Evolutionary conservation across 2,888 invertebrate species (phyloP).

Genomic region (Antheraea yamamai): DNA sequence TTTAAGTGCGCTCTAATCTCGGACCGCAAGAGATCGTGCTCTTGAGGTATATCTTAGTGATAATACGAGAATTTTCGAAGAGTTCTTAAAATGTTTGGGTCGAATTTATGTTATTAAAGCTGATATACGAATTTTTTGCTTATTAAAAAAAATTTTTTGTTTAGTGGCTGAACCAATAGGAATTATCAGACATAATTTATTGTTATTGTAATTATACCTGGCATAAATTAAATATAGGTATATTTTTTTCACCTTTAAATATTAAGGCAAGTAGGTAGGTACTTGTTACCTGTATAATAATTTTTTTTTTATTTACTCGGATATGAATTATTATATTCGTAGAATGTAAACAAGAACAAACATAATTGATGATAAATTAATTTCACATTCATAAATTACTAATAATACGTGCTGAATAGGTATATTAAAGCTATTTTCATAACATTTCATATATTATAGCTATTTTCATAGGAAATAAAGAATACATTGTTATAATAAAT

Average conservation of each 20-base stretch:
- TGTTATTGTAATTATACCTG: neutral
- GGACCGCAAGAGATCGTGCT: conserved; percentile 40
- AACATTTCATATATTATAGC: too few species aligned
- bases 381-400: too few species aligned
- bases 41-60: conserved; percentile 27
- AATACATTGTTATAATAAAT: too few species aligned
- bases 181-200: conserved; percentile 2
- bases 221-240: neutral
- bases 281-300: neutral
- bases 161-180: neutral
- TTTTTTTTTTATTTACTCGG: neutral
- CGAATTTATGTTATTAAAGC: neutral
- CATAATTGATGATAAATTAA: too few species aligned
- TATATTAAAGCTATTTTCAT: too few species aligned
- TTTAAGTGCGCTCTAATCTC: conserved; percentile 46
- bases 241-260: neutral
- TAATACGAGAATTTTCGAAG: conserved; percentile 14
- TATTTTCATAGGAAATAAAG: too few species aligned
- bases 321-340: neutral
- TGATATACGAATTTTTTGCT: neutral
- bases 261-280: neutral
- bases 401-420: too few species aligned
- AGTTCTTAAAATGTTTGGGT: conserved; percentile 7
- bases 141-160: neutral
- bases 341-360: neutral